Conservation (phyloP, 35 echinoderm and acorn worm species). For the Apostichopus parvimensis region DNA sequence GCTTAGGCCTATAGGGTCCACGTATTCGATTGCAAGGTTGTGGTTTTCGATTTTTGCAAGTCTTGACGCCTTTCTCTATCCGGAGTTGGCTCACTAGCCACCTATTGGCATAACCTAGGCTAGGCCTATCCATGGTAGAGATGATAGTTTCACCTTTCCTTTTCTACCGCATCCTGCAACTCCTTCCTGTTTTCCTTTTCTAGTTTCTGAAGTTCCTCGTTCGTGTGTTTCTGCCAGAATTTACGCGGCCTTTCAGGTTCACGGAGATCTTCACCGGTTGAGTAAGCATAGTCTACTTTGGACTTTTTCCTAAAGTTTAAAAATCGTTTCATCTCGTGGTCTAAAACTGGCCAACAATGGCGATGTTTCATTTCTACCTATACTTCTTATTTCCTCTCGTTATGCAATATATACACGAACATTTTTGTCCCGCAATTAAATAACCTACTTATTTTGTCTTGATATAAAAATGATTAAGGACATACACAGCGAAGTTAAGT, state of each 20-base stretch:
- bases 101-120: too few species aligned
- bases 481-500: too few species aligned
- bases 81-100: too few species aligned
- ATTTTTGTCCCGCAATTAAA: too few species aligned
- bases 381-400: not conserved
- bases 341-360: slow-evolving; percentile 3
- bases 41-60: too few species aligned
- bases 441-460: too few species aligned
- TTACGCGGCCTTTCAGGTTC: not conserved
- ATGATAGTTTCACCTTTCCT: not conserved
- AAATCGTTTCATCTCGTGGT: slow-evolving; percentile 27
- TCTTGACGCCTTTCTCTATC: too few species aligned
- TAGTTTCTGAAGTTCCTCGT: not conserved
- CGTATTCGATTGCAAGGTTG: too few species aligned
- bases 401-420: too few species aligned
- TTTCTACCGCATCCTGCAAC: not conserved
- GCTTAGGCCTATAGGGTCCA: too few species aligned
- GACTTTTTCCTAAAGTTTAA: slow-evolving; percentile 33
- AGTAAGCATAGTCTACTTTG: slow-evolving; percentile 5
- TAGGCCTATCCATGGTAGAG: too few species aligned
- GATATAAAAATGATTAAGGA: too few species aligned
- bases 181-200: not conserved
- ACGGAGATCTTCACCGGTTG: slow-evolving; percentile 7
- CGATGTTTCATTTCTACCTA: not conserved
- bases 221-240: slow-evolving; percentile 4